Evolutionary conservation across 1,140 invertebrate genomes (phyloP), one percentile per base, ranked within the genome.

Genomic region (Bombus ignitus): DNA sequence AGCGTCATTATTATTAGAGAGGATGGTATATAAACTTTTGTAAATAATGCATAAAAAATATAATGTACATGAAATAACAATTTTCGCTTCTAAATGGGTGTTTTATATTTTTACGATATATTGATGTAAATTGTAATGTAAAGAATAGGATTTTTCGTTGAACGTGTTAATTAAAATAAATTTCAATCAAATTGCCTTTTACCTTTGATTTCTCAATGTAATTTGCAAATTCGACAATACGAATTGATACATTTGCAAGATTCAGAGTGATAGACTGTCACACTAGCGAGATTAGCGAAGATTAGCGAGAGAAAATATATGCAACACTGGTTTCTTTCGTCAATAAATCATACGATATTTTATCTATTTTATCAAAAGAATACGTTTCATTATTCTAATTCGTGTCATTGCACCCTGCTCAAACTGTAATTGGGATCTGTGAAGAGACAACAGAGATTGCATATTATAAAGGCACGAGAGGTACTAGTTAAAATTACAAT

Each of bases 21-120:
- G 3, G 5, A 62, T 18, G 59, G 8, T 76, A 37, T n/a, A 76
- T 57, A 59, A 76, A 59, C 8, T 18, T 77, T 62, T 77, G 35
- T 77, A 77, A 77, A 77, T 76, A 77, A 77, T n/a, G 9, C 39
- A 32, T 42, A 35, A 32, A 25, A 42, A 6, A 35, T 35, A 39
- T 28, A 59, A 59, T 59, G 28, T 42, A 77, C 15, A 42, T 22
- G 28, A 62, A 65, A 39, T 65, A 78, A 62, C 37, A 77, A 77
- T 39, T 62, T 65, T 32, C 8, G 15, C 10, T 39, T n/a, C 4
- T 6, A 77, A 59, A 1, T 78, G 25, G 0, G 2, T 42, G 13
- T 42, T 62, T n/a, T n/a, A 15, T 59, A 37, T 65, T 78, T n/a
- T 13, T 13, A 39, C 2, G 5, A 32, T 59, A 8, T 8, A 15